phyloP scores from a whole-genome alignment of 2,113 vertebrate species.

The Pluvianellus socialis region DNA sequence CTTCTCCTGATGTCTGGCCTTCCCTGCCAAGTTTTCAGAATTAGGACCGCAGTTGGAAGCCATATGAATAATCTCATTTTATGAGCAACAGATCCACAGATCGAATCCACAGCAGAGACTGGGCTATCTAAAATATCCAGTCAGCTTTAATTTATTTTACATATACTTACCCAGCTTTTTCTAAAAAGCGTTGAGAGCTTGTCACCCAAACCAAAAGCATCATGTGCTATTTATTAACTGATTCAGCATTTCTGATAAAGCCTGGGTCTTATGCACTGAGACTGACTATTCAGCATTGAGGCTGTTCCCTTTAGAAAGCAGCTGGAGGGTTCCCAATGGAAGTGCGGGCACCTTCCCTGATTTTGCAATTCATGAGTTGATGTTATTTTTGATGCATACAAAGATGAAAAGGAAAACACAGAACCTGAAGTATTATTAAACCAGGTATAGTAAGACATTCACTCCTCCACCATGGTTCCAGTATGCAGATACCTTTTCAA shows the following conservation, averaged over 20 bases:
- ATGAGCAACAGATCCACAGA: neutral
- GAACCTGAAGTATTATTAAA: neutral
- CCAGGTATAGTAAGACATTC: neutral
- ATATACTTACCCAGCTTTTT: neutral
- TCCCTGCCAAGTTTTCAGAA: constrained; percentile 14
- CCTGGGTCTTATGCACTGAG: neutral
- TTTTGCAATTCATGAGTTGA: neutral
- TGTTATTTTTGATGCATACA: neutral
- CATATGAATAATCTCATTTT: neutral
- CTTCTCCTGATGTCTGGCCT: neutral
- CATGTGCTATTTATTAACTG: neutral
- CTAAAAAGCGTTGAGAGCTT: neutral
- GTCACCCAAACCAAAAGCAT: neutral
- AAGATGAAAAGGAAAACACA: neutral
- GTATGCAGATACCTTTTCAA: neutral
- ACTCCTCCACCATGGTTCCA: neutral
- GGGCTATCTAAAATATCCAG: neutral
- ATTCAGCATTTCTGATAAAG: neutral
- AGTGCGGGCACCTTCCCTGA: neutral
- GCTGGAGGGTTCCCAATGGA: neutral
- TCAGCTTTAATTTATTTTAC: neutral
- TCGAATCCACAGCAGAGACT: neutral
- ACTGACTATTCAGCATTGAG: neutral
- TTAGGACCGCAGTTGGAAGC: neutral
- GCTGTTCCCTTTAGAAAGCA: neutral